phyloP scores from a whole-genome alignment of 1,140 invertebrate genomes.

The Lepidostoma basale region DNA sequence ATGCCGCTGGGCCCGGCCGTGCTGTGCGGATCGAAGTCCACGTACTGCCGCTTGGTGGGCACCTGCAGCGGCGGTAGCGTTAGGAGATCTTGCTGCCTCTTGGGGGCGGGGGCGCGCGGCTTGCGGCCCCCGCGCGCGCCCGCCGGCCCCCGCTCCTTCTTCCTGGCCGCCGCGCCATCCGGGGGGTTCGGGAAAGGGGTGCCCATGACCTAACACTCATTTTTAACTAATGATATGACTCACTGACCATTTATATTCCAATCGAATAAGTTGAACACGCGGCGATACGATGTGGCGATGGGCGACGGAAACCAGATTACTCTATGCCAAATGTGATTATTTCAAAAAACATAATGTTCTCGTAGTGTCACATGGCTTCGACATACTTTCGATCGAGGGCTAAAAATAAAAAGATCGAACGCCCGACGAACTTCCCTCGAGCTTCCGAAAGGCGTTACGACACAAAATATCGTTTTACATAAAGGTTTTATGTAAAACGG shows the following conservation, averaged over 20 bases:
- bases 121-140: constrained; percentile 27
- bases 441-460: not conserved
- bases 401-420: constrained; percentile 33
- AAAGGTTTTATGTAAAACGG: constrained; percentile 24
- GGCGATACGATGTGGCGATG: constrained; percentile 46
- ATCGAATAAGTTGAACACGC: constrained; percentile 44
- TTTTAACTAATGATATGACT: constrained; percentile 53
- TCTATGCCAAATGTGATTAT: constrained; percentile 25
- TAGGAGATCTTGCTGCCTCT: constrained; percentile 45
- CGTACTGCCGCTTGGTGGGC: constrained; percentile 50
- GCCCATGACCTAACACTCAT: constrained; percentile 61
- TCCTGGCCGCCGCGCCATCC: constrained; percentile 40
- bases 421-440: not conserved
- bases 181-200: constrained; percentile 59
- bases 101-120: constrained; percentile 49
- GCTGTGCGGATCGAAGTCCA: constrained; percentile 51
- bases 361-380: constrained; percentile 32
- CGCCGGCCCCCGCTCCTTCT: constrained; percentile 49
- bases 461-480: constrained; percentile 7
- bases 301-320: constrained; percentile 6
- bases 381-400: constrained; percentile 19
- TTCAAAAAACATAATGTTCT: constrained; percentile 33
- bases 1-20: constrained; percentile 53
- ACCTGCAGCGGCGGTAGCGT: constrained; percentile 47
- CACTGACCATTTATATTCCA: constrained; percentile 51